Conservation (phyloP, 2,797 vertebrate species). For the Varecia variegata region DNA sequence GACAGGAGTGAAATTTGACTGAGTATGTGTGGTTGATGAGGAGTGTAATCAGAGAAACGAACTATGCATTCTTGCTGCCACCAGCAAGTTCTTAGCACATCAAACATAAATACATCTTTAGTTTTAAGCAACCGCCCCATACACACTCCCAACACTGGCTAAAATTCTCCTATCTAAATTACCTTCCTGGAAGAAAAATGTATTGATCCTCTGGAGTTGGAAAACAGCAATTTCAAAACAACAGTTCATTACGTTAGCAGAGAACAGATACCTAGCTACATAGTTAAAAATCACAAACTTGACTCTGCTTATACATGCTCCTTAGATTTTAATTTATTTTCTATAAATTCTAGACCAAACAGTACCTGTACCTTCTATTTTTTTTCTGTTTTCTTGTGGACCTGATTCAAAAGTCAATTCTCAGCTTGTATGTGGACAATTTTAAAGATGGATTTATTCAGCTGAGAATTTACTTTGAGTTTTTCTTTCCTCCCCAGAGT, state of each 20-base stretch:
- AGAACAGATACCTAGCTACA: neutral
- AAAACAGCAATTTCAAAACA: constrained; percentile 44
- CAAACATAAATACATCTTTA: neutral
- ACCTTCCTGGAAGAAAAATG: neutral
- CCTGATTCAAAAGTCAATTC: constrained; percentile 41
- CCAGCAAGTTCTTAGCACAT: neutral
- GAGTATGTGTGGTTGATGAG: neutral
- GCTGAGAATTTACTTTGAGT: neutral
- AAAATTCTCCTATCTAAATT: constrained; percentile 15
- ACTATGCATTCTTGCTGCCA: neutral
- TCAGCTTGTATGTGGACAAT: neutral
- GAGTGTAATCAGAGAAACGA: neutral
- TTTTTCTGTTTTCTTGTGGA: neutral
- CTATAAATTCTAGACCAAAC: neutral
- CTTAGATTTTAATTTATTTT: constrained; percentile 35
- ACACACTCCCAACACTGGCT: neutral
- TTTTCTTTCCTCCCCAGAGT: neutral
- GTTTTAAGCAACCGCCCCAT: neutral
- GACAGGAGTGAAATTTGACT: neutral
- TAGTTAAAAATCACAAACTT: neutral
- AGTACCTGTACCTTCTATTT: neutral
- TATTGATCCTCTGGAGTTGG: neutral
- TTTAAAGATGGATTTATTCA: constrained; percentile 6
- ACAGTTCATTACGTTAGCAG: neutral
- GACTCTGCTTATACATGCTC: neutral